Percentiles rank a stretch among this genome's conserved stretches.
phyloP scores from a whole-genome alignment of 2,888 invertebrate species.

The Congeria kusceri region DNA sequence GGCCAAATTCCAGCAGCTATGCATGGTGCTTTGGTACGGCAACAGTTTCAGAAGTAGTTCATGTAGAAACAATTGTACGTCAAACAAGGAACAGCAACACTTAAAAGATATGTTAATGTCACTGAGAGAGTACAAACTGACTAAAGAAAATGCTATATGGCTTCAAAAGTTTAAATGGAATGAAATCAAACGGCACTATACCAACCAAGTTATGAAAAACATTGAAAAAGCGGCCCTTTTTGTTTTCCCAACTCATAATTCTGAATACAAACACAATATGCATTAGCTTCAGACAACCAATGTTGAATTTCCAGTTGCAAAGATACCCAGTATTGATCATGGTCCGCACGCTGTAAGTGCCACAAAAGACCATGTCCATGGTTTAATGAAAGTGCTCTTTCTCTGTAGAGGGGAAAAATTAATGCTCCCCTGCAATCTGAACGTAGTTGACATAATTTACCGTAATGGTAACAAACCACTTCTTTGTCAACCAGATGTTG shows the following conservation, averaged over 20 bases:
- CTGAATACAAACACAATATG: constrained; percentile 43
- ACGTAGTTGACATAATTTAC: constrained; percentile 33
- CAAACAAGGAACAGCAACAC: constrained; percentile 35
- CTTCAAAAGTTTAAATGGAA: constrained; percentile 56
- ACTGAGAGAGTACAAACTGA: constrained; percentile 34
- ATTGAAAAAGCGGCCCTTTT: constrained; percentile 27
- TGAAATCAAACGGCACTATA: constrained; percentile 15
- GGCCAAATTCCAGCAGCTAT: constrained; percentile 36
- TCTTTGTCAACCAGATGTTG: constrained; percentile 35
- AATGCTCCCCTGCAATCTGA: no score
- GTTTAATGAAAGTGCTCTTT: constrained; percentile 34
- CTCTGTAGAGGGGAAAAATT: constrained; percentile 24
- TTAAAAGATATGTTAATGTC: constrained; percentile 31
- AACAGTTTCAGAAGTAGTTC: constrained; percentile 39
- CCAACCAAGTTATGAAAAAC: constrained; percentile 4
- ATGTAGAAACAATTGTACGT: constrained; percentile 32
- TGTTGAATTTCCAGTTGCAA: constrained; percentile 44
- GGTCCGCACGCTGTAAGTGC: constrained; percentile 40
- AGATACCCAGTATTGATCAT: constrained; percentile 27
- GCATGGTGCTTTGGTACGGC: constrained; percentile 49
- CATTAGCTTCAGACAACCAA: constrained; percentile 31
- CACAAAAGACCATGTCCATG: constrained; percentile 45
- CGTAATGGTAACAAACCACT: constrained; percentile 10
- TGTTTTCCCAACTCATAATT: constrained; percentile 51
- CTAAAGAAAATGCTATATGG: constrained; percentile 43